Evolutionary conservation across 2,888 invertebrate genomes (phyloP), one percentile per base, ranked within the genome.

Genomic region (Ptilodon capucinus): DNA sequence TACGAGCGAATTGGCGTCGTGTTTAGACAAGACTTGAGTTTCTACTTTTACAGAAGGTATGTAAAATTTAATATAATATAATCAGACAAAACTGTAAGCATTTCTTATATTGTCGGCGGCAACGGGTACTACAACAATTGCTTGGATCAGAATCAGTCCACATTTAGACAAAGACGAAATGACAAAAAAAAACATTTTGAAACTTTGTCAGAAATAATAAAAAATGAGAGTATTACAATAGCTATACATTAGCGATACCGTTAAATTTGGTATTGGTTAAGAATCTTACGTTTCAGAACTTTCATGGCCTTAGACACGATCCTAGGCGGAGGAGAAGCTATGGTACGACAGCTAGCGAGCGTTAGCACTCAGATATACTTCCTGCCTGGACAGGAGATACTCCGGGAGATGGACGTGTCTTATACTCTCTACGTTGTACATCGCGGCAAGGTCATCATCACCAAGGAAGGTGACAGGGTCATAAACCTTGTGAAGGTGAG

Each of bases 1-100:
- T 76, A 75, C 38, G 82, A 82, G 25, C 76, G 85, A 0, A 71
- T 87, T 4, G 82, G 86, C 32, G 64, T 79, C 0, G 69, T 84
- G 14, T 82, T 86, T 40, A 72, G 79, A 46, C 84, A 84, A 50
- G 86, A 86, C 57, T 59, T 87, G 28, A 77, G 68, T 59, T 82
- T 78, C 38, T 85, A 71, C 48, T 86, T 86, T 55, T 84, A 67
- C 47, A 79, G 76, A 71, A 70, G 63, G 86, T 86, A 60, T 44
- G 74, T 66, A 19, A 28, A n/a, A n/a, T n/a, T n/a, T n/a, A n/a
- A n/a, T n/a, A n/a, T n/a, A n/a, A n/a, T n/a, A n/a, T n/a, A n/a
- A n/a, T n/a, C n/a, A n/a, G n/a, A n/a, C n/a, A n/a, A n/a, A n/a
- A n/a, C n/a, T n/a, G n/a, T n/a, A n/a, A n/a, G n/a, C 21, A 21